Evolutionary conservation across 2,888 invertebrate species (phyloP).

Genomic region (Agrypnus murinus): DNA sequence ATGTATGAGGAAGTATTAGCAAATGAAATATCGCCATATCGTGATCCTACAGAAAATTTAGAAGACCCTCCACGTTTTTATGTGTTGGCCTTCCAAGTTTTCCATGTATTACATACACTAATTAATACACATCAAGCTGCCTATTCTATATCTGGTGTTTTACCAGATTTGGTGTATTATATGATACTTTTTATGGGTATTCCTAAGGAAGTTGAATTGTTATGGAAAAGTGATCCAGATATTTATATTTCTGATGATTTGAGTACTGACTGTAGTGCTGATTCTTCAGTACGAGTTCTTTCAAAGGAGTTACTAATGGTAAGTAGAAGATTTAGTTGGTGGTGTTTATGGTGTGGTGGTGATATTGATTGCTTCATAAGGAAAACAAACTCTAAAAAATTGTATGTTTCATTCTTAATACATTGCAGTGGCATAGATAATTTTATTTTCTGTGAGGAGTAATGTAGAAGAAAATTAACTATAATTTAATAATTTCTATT

Average conservation of each 20-base stretch:
- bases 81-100: constrained; percentile 46
- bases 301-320: constrained; percentile 39
- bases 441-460: too few species aligned
- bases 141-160: constrained; percentile 38
- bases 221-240: constrained; percentile 48
- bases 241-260: constrained; percentile 36
- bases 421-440: neutral
- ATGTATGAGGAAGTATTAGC: constrained; percentile 50
- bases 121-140: constrained; percentile 39
- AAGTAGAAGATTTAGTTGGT: too few species aligned
- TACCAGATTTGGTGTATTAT: constrained; percentile 52
- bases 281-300: constrained; percentile 30
- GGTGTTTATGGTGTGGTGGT: too few species aligned
- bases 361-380: too few species aligned
- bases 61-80: constrained; percentile 45
- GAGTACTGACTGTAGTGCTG: constrained; percentile 16
- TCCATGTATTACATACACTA: constrained; percentile 46
- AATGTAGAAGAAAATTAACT: too few species aligned
- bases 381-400: too few species aligned
- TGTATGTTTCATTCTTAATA: constrained; percentile 19
- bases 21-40: constrained; percentile 42
- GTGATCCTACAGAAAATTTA: constrained; percentile 46
- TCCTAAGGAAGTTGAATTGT: constrained; percentile 45
- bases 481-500: too few species aligned
- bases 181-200: constrained; percentile 53